A percentile compares a stretch with the other conserved stretches of the same genome.
phyloP scores from a whole-genome alignment of 2,888 invertebrate species.

The Leptura quadrifasciata region DNA sequence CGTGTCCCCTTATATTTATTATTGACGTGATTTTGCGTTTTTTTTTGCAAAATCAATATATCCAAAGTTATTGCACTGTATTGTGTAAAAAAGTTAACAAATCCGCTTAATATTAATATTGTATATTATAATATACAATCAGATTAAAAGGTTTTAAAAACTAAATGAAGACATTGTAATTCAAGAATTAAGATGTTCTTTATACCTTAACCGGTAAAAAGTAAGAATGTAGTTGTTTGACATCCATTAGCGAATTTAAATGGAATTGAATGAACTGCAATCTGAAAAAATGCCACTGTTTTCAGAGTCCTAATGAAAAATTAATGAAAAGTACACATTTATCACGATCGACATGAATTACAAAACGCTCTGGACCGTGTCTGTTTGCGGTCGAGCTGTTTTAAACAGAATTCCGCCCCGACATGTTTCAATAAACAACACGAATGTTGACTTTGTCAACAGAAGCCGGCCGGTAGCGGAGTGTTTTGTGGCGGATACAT shows the following conservation, averaged over 20 bases:
- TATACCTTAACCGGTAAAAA: no score
- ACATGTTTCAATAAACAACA: conserved; percentile 18
- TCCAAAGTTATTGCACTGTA: no score
- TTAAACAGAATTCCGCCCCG: conserved; percentile 12
- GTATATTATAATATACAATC: no score
- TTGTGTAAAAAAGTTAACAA: no score
- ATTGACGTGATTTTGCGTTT: no score
- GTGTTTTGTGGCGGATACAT: background rate
- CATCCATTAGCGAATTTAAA: background rate
- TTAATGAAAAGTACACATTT: conserved; percentile 1
- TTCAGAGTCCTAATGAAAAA: background rate
- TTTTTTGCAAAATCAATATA: no score
- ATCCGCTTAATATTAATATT: no score
- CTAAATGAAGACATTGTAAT: no score
- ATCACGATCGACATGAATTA: conserved; percentile 14
- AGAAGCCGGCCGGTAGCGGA: background rate
- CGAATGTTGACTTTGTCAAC: background rate
- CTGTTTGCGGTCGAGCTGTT: conserved; percentile 8
- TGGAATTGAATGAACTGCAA: background rate
- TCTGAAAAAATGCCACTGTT: background rate
- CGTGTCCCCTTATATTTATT: no score
- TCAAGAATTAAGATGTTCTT: no score
- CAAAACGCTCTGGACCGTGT: conserved; percentile 9
- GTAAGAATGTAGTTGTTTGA: no score
- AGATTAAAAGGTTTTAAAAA: no score